Evolutionary conservation across 2,113 vertebrate species (phyloP).

Genomic region (western clawed frog (Xenopus tropicalis)): DNA sequence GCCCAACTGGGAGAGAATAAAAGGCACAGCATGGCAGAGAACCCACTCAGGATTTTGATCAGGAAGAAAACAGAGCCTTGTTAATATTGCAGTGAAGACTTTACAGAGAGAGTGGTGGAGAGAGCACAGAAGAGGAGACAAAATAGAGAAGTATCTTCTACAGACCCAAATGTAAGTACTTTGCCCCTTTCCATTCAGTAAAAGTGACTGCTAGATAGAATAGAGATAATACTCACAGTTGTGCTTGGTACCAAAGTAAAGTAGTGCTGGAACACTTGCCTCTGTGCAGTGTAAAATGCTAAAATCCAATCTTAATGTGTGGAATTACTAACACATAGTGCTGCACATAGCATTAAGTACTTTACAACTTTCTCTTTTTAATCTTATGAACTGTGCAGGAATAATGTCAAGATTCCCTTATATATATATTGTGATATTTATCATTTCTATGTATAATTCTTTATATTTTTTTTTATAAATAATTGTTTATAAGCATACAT

Average conservation of each 20-base stretch:
- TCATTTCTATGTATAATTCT: too few relatives aligned
- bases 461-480: too few relatives aligned
- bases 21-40: constrained; percentile 47
- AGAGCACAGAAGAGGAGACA: constrained; percentile 2
- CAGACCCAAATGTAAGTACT: constrained; percentile 51
- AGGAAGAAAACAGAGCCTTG: constrained; percentile 9
- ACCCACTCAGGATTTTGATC: constrained; percentile 38
- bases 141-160: constrained; percentile 25
- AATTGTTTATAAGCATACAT: too few relatives aligned
- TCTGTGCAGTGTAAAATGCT: background rate
- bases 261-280: background rate
- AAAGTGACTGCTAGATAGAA: background rate
- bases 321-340: too few relatives aligned
- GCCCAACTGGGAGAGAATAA: constrained; percentile 58
- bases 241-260: constrained; percentile 19
- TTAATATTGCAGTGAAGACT: constrained; percentile 22
- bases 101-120: background rate
- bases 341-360: too few relatives aligned
- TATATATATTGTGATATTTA: too few relatives aligned
- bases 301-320: too few relatives aligned
- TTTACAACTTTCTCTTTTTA: too few relatives aligned
- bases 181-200: background rate
- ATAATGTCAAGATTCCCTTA: too few relatives aligned
- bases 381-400: too few relatives aligned
- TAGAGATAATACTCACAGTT: background rate